Evolutionary conservation across 2,888 invertebrate species (phyloP), one percentile per base, ranked within the genome.

Genomic region (Diarsia rubi): DNA sequence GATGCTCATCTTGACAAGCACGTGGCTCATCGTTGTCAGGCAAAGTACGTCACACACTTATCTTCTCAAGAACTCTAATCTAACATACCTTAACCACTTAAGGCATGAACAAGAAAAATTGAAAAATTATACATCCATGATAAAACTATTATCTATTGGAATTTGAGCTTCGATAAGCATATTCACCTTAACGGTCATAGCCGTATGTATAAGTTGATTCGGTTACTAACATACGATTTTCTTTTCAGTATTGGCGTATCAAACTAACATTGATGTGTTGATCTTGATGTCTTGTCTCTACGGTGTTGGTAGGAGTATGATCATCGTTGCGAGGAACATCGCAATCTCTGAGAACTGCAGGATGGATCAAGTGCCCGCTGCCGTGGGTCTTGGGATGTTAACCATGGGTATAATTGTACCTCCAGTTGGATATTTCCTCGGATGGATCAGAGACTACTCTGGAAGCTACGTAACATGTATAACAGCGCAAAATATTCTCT

Each of bases 331-430:
- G 81, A 97, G 98, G 88, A 98, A 98, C 89, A 95, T 98, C 60
- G 97, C 97, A 0, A 97, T 98, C 67, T 97, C 98, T 0, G 97
- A 98, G 82, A 96, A 97, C 88, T 97, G 97, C 82, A 94, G 95
- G 21, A 75, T 92, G 80, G 96, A 96, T 0, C 95, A 97, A 79
- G 97, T 98, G 0, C 97, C 98, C 0, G 97, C 98, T 0, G 98
- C 98, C 0, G 96, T 98, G 3, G 98, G 98, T 0, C 94, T 98
- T 3, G 98, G 97, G 83, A 98, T 98, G 98, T 95, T 98, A 66
- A 96, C 97, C 0, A 98, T 98, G 95, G 98, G 98, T 5, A 89
- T 98, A 3, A 96, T 97, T 49, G 97, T 98, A 0, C 97, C 98
- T 11, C 97, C 97, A 1, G 90, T 97, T 1, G 98, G 98, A 2